Evolutionary conservation across 2,888 invertebrate species (phyloP), one percentile per base, ranked within the genome.

Genomic region (Nephrotoma flavescens): DNA sequence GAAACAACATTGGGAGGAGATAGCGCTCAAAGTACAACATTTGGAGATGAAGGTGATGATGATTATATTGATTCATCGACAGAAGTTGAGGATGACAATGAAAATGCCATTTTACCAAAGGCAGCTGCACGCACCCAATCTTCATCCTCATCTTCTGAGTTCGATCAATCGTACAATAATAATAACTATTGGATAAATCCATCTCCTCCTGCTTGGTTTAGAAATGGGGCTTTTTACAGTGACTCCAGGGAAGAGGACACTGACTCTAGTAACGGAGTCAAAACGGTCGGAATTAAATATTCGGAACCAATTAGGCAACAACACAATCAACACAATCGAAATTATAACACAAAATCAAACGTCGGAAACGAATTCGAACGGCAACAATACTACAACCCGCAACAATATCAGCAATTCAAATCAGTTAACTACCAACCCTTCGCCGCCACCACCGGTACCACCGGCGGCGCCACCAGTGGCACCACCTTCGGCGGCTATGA

Each of bases 11-110:
- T 84, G 15, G 84, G 84, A 42, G 84, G 84, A 84, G 84, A 84
- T 84, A 42, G 84, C 6, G 84, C 84, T 42, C 42, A 42, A 84
- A 41, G 42, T 42, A 84, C 84, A 84, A 84, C 84, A 84, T 42
- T 15, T 84, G 84, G 84, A 84, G 84, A 41, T 84, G 84, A 84
- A 84, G 84, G 84, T 84, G 84, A 84, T 42, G 84, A 84, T 84
- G 84, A 84, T 84, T 41, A 84, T 42, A 42, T 42, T 84, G 84
- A 84, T 42, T 84, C 84, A 42, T 84, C 84, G 42, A 42, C 84
- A 84, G 84, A 84, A 84, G 42, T 84, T 84, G 84, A 84, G 84
- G 84, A 84, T 84, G 84, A 42, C 12, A 42, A 84, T 47, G 47
- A 47, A 47, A 47, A 47, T 84, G 42, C 15, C 42, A 84, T 42